A percentile compares a stretch with the other conserved stretches of the same genome.
phyloP scores from a whole-genome alignment of 2,888 invertebrate genomes.

The Ctena decussata region DNA sequence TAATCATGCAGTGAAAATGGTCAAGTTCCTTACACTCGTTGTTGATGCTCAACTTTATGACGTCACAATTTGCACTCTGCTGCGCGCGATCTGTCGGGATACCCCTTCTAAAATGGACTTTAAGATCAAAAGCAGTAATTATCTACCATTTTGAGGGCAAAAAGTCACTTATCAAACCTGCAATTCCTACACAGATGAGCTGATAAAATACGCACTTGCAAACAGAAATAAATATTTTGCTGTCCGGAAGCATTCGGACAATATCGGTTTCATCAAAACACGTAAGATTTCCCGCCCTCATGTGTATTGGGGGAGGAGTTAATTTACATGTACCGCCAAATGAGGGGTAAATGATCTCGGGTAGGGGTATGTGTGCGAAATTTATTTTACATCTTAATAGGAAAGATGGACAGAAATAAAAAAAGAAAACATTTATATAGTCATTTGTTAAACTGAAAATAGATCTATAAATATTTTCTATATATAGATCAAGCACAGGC shows the following conservation, averaged over 20 bases:
- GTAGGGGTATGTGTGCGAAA: too few relatives aligned
- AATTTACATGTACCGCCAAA: too few relatives aligned
- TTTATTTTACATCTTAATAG: too few relatives aligned
- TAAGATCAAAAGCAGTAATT: background rate
- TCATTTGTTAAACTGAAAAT: too few relatives aligned
- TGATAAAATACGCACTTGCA: slow-evolving; percentile 6
- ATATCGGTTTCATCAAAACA: background rate
- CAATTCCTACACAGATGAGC: background rate
- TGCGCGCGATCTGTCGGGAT: slow-evolving; percentile 71
- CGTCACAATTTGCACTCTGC: slow-evolving; percentile 75
- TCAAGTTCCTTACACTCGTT: slow-evolving; percentile 68
- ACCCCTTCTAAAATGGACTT: slow-evolving; percentile 32
- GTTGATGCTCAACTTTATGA: slow-evolving; percentile 83
- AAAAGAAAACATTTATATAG: too few relatives aligned
- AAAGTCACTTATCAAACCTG: background rate
- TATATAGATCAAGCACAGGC: too few relatives aligned
- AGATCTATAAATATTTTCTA: too few relatives aligned
- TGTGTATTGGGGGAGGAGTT: background rate
- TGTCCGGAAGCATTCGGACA: slow-evolving; percentile 21
- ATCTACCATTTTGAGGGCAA: background rate
- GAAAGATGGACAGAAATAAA: too few relatives aligned
- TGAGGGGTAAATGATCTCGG: too few relatives aligned
- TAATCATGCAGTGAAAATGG: slow-evolving; percentile 65
- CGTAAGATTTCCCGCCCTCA: background rate
- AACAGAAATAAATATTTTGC: slow-evolving; percentile 2